Base-by-base conservation (phyloP, 2,888 invertebrate genomes). In the Chloroclystis v-ata region DNA sequence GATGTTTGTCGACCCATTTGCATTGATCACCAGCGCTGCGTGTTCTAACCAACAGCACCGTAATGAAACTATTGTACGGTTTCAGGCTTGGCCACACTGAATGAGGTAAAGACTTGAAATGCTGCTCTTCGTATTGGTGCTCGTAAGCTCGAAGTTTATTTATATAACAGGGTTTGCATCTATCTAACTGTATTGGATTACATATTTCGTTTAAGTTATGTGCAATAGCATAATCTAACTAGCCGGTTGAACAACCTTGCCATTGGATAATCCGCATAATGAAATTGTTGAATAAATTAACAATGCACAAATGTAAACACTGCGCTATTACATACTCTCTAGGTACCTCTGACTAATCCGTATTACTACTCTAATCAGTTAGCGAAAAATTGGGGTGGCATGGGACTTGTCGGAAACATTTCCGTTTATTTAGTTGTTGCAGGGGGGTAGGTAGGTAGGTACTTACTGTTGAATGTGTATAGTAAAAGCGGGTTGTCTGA, bases 1-100 rank as follows among this genome's bases (percentile, higher is more conserved):
- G 57, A 57, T 69, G 67, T 71, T 67, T 71, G 68, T 68, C 74
- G 75, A 73, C 75, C 77, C 72, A 81, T 82, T 81, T 81, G 75
- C 70, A 67, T 66, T 70, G 72, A 78, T 75, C 69, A 69, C 59
- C 58, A 61, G 67, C 67, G 53, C 49, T 46, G 55, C 47, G 47
- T 6, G 32, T 40, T 42, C 48, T 25, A 42, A 47, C 26, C 39
- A 47, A 44, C 33, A 26, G 30, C 41, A 40, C 37, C 40, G 47
- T 30, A 37, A 32, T 49, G 26, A 50, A 48, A 44, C 28, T 13
- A 46, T 37, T 25, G 35, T 52, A 40, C 35, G 12, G 28, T 37
- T 30, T 14, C 25, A 10, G 11, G 44, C 32, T 5, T 33, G 13
- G 46, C 16, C 16, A 47, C 53, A 54, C 49, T 25, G 5, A 20